Percentiles rank a stretch among this genome's conserved stretches.
phyloP scores from a whole-genome alignment of 2,888 invertebrate species.

The Rhogogaster chlorosoma region DNA sequence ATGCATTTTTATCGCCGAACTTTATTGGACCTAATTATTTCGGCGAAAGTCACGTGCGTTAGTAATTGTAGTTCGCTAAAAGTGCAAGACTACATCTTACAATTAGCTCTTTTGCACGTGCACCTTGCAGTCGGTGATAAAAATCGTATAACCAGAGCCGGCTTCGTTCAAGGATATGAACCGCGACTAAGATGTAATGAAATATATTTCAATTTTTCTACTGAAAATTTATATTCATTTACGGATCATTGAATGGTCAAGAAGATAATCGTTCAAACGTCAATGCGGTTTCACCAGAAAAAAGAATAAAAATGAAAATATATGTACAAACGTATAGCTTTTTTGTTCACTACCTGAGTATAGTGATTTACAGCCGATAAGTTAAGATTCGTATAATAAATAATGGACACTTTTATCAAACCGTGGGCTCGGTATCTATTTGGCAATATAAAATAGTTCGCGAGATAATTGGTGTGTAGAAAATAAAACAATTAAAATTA shows the following conservation, averaged over 20 bases:
- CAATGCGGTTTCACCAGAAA: not conserved
- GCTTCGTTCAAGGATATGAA: constrained; percentile 10
- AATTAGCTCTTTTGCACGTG: constrained; percentile 29
- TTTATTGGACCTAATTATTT: not conserved
- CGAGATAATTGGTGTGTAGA: not conserved
- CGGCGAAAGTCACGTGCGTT: constrained; percentile 3
- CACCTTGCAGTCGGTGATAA: constrained; percentile 38
- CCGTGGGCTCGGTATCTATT: not conserved
- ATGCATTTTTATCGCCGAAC: not conserved
- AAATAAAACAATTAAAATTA: not conserved
- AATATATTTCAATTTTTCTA: not conserved
- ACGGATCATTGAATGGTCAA: not conserved
- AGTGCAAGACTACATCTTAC: constrained; percentile 29
- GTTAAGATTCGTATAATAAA: not conserved
- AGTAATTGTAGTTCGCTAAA: constrained; percentile 21
- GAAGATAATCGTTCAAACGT: not conserved
- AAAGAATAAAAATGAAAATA: not conserved
- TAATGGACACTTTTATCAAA: not conserved
- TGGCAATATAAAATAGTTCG: not conserved
- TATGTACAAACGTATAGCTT: not conserved
- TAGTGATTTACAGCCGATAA: not conserved
- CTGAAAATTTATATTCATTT: not conserved
- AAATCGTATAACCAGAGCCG: constrained; percentile 23
- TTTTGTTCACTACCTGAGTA: not conserved
- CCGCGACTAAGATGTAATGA: constrained; percentile 9